phyloP scores from a whole-genome alignment of 35 echinoderm and acorn worm genomes.

The Anneissia japonica region DNA sequence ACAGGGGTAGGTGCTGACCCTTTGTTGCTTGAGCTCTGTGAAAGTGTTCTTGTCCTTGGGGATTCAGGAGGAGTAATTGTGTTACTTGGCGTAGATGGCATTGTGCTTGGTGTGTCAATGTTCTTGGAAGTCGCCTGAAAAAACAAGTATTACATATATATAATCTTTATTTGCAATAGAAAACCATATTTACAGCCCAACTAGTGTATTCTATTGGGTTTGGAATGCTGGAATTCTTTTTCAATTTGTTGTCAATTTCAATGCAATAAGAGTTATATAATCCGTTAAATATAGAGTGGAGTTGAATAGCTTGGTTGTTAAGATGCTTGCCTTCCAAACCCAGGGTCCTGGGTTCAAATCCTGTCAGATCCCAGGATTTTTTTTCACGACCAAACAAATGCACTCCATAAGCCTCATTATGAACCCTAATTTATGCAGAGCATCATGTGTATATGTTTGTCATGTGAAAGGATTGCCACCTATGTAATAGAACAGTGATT shows the following conservation, averaged over 20 bases:
- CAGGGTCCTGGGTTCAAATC: too few relatives aligned
- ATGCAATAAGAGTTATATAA: background rate
- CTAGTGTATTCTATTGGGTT: too few relatives aligned
- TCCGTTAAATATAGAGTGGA: too few relatives aligned
- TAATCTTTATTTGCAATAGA: too few relatives aligned
- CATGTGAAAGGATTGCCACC: background rate
- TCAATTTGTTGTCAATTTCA: background rate
- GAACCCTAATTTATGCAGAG: too few relatives aligned
- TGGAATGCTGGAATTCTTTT: background rate
- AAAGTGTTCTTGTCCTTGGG: background rate
- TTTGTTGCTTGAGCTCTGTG: conserved; percentile 16
- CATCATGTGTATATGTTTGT: too few relatives aligned
- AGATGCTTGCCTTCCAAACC: too few relatives aligned
- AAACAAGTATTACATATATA: background rate
- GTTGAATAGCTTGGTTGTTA: too few relatives aligned
- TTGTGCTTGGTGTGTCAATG: background rate
- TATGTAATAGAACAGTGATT: background rate
- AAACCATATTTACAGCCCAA: too few relatives aligned
- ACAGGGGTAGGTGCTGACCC: background rate
- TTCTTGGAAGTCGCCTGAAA: background rate
- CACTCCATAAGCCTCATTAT: too few relatives aligned
- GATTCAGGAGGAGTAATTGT: conserved; percentile 39
- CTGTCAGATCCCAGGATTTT: too few relatives aligned
- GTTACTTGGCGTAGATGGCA: conserved; percentile 17
- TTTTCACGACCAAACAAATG: too few relatives aligned